Conservation (phyloP, 2,888 invertebrate genomes). For the Strigamia transsilvanica region DNA sequence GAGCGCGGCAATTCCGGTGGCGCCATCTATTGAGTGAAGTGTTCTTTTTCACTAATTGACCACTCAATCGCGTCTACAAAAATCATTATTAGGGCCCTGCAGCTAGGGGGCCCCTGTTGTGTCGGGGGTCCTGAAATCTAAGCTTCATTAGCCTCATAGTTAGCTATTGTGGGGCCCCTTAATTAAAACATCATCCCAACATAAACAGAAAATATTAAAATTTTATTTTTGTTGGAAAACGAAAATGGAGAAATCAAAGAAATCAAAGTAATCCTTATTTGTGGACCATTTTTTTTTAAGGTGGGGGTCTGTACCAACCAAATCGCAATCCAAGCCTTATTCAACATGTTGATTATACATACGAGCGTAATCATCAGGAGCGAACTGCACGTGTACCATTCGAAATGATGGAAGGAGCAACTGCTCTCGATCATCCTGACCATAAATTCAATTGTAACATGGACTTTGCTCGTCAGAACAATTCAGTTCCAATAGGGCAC, state of each 20-base stretch:
- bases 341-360: conserved; percentile 49
- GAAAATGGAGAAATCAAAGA: too few relatives aligned
- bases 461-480: conserved; percentile 68
- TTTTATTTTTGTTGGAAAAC: too few relatives aligned
- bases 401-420: conserved; percentile 62
- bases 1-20: neutral
- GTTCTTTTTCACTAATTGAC: neutral
- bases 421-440: conserved; percentile 69
- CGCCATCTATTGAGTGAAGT: neutral
- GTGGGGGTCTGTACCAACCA: neutral
- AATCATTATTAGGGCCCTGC: too few relatives aligned
- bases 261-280: too few relatives aligned
- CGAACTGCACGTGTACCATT: conserved; percentile 52
- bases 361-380: conserved; percentile 22
- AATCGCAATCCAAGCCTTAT: conserved; percentile 32
- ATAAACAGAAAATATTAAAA: too few relatives aligned
- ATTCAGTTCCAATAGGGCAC: conserved; percentile 67
- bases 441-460: conserved; percentile 76
- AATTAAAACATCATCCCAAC: too few relatives aligned
- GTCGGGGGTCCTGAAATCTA: too few relatives aligned
- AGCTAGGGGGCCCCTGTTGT: too few relatives aligned
- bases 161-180: too few relatives aligned
- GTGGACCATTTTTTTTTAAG: neutral
- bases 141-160: too few relatives aligned
- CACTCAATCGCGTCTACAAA: too few relatives aligned